Evolutionary conservation across 1,140 invertebrate genomes (phyloP), one percentile per base, ranked within the genome.

Genomic region (Bradysia coprophila): DNA sequence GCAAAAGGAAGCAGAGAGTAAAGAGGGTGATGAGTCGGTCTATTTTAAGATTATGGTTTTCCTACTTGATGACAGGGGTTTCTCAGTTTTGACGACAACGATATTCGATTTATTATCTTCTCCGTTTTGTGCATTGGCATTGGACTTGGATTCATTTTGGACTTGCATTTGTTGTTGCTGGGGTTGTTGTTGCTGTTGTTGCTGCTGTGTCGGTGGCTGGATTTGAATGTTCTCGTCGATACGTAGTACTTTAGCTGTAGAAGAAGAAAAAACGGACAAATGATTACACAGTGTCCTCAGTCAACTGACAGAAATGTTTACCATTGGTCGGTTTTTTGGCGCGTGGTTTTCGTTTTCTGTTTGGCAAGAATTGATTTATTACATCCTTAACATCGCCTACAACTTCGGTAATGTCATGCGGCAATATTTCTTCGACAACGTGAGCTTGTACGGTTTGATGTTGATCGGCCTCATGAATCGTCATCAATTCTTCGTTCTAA

Each of bases 291-390:
- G n/a, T n/a, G n/a, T n/a, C n/a, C n/a, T n/a, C n/a, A n/a, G n/a
- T n/a, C 39, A n/a, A 40, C 18, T 16, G 16, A 54, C 54, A 51
- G 56, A 28, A 28, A 28, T 8, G 6, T 28, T 28, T 28, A 28
- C 24, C 24, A 56, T 55, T 53, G 46, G 55, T 53, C 49, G 54
- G 53, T 50, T 61, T 61, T 45, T 59, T 61, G 4, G 49, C 51
- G 15, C 57, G 47, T 21, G 59, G 59, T 43, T 63, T 65, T 8
- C 63, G 54, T 40, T 63, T 62, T n/a, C 63, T 54, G 45, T 58
- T 54, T 20, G 63, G 62, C 18, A 64, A 54, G 43, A 61, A 61
- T 43, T 61, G 54, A 48, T 63, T 63, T 32, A 63, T 63, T 6
- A 63, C 60, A 45, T 65, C 59, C 38, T 62, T 58, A 21, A 58